Evolutionary conservation across 1,140 invertebrate genomes (phyloP), one percentile per base, ranked within the genome.

Genomic region (Drosophila nigrodunni): DNA sequence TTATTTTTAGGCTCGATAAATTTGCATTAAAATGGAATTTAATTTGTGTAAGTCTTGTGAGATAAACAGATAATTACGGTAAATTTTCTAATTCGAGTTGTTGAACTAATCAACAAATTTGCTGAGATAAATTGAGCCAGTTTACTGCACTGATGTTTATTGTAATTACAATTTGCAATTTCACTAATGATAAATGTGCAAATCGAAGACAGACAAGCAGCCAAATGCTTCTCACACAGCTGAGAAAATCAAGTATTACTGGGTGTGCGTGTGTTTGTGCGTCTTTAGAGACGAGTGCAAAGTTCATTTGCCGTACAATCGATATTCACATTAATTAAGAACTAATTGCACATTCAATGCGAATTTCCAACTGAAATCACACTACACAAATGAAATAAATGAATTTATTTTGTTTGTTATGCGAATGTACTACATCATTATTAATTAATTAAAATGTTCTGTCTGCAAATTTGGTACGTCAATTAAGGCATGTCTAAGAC

Each of bases 311-410:
- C 65, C 43, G 44, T 62, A 43, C 54, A 72, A 73, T 76, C 61
- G 74, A 76, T 73, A 66, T 72, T 67, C 47, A 72, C 69, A 72
- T 73, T 72, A 76, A 76, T 73, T 73, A 73, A 65, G 69, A 55
- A 55, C 61, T 73, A 72, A 76, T 66, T 76, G 57, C 60, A 13
- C 30, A 54, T 52, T 60, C 47, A 50, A 44, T 49, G 34, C 3
- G 43, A 21, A 64, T 74, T 55, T 57, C 39, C 30, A 41, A 11
- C 11, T 47, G 11, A 43, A 54, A n/a, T 57, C 34, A 65, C 52
- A 71, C 18, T 60, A 46, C 46, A 46, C 21, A 54, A 41, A 60
- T 67, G 21, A 59, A 68, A 60, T 59, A 68, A 68, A 60, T 54
- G 43, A 67, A 37, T 67, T 60, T 30, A 39, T 21, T 55, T 35